These are phyloP conservation scores for Porites rus DNA, from an alignment of 92 coral and sea anemone species.

Conservation along the genomic window DNA sequence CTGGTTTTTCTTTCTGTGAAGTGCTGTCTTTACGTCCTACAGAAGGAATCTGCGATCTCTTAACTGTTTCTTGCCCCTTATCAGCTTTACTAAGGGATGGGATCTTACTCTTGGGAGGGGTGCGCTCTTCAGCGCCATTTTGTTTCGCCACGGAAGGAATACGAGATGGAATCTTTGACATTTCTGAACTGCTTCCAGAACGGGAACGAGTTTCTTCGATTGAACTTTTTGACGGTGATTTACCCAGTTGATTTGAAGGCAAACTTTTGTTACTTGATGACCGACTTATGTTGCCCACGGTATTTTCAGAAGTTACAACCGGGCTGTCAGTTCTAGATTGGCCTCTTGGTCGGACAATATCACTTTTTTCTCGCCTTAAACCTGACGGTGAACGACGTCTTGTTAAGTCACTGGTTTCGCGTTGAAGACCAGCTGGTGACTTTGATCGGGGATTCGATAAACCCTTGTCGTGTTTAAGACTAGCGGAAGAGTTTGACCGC, in stretches of 20 bases:
- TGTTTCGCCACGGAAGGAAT: slow-evolving; percentile 74
- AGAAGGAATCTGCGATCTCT: slow-evolving; percentile 76
- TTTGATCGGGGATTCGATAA: slow-evolving; percentile 61
- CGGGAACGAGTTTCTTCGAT: slow-evolving; percentile 45
- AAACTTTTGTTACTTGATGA: slow-evolving; percentile 49
- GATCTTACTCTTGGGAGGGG: slow-evolving; percentile 84
- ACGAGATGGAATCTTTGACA: slow-evolving; percentile 94
- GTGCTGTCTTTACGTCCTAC: slow-evolving; percentile 57
- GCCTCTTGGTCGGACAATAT: slow-evolving; percentile 45
- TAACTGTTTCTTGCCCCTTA: slow-evolving; percentile 59
- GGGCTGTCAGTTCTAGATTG: slow-evolving; percentile 35
- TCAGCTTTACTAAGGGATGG: slow-evolving; percentile 79
- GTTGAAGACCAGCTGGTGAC: slow-evolving; percentile 60
- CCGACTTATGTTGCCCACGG: slow-evolving; percentile 16
- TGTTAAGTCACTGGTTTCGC: slow-evolving; percentile 71
- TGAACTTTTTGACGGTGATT: slow-evolving; percentile 60
- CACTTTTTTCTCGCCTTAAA: slow-evolving; percentile 75
- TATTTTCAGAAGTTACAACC: background rate
- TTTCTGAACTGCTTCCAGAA: slow-evolving; percentile 46
- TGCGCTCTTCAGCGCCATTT: slow-evolving; percentile 47
- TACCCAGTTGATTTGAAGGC: slow-evolving; percentile 24
- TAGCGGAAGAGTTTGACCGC: slow-evolving; percentile 65
- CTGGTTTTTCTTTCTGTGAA: slow-evolving; percentile 53
- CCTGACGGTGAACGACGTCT: slow-evolving; percentile 21
- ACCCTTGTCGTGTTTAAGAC: slow-evolving; percentile 55